phyloP scores from a whole-genome alignment of 2,113 vertebrate species.

The Pimephales promelas region DNA sequence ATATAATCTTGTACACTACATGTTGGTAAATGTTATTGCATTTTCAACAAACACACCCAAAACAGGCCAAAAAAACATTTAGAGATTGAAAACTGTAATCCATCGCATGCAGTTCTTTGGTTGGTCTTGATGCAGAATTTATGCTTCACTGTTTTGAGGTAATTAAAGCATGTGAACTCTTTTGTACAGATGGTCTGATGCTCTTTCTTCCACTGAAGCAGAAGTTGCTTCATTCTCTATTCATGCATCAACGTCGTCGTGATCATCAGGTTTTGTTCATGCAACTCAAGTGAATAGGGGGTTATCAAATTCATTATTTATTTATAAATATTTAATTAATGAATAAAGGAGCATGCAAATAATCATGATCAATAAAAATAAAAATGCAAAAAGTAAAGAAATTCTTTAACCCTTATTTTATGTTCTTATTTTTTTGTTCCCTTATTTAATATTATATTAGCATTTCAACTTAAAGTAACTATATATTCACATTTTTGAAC shows the following conservation, averaged over 20 bases:
- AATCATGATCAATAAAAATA: too few species aligned
- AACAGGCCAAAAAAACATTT: neutral
- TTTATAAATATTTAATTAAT: neutral
- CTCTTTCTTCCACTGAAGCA: neutral
- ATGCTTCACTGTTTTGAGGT: neutral
- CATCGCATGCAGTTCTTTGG: neutral
- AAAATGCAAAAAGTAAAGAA: neutral
- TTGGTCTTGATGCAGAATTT: neutral
- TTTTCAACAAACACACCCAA: neutral
- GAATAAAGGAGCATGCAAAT: neutral
- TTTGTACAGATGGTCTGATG: neutral
- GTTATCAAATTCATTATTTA: neutral
- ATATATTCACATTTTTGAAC: too few species aligned
- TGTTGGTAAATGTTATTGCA: neutral
- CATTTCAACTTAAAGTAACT: too few species aligned
- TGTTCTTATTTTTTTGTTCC: too few species aligned
- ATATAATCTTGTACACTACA: neutral
- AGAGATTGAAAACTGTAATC: neutral
- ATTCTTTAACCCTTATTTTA: neutral
- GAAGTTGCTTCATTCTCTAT: neutral
- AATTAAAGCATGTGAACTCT: neutral
- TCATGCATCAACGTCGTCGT: neutral
- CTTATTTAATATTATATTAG: too few species aligned
- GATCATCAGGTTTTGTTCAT: neutral
- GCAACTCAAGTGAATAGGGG: conserved; percentile 1